Base-by-base conservation (phyloP, 2,797 vertebrate species). In the Pteropus rufus region DNA sequence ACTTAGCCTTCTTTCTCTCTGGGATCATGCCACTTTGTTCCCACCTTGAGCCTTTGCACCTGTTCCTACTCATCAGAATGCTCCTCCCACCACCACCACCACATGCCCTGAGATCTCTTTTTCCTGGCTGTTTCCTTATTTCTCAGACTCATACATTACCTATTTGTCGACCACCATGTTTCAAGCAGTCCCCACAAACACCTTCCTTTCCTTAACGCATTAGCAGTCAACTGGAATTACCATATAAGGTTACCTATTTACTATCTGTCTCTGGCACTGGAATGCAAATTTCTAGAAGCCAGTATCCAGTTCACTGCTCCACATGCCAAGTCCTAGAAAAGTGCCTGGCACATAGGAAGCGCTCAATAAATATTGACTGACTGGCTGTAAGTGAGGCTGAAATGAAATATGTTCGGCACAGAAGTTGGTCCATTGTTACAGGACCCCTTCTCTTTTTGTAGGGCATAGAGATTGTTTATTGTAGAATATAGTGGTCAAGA, bases 351-450 rank as follows among this genome's bases (percentile, higher is more conserved):
- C 12, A 34, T 1, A 31, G 23, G 34, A 70, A 39, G 26, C 1
- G 0, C 36, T 52, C 52, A 36, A 15, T 23, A 56, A n/a, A 69
- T 29, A 24, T 0, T 29, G 52, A 26, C 79, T 69, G 41, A 23
- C 2, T 2, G 7, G 10, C 21, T 23, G 21, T 11, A 3, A 39
- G 23, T 18, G 7, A 81, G 14, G 31, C 8, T 36, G 54, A 31
- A 77, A 44, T 18, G 75, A 54, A 54, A 85, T 5, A 23, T 10
- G 11, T 62, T 23, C 54, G 44, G 62, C 56, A 12, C 31, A 34
- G n/a, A 24, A 23, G 5, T 41, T 0, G 18, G 39, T 12, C 85
- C 36, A 12, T 16, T 6, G 11, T 70, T 29, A 24, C 0, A 6
- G 3, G 31, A n/a, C 1, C n/a, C 76, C 39, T 39, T 36, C 36